Evolutionary conservation across 1,140 invertebrate species (phyloP).

Genomic region (Drosophila baimaii): DNA sequence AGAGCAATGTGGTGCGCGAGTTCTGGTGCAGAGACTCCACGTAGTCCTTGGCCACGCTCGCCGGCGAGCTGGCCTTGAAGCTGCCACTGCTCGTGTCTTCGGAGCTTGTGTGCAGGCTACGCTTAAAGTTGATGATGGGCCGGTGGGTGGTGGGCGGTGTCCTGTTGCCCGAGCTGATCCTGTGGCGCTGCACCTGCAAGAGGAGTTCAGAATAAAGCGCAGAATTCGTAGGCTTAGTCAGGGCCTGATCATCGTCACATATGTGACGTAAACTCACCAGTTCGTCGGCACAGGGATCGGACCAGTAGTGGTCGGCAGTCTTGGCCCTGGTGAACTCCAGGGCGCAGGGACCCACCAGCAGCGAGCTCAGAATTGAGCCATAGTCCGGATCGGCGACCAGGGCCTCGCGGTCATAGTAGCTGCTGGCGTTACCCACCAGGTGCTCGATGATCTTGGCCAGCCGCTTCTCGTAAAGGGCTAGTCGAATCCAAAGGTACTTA

Average conservation of each 20-base stretch:
- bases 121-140: slow-evolving; percentile 90
- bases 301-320: slow-evolving; percentile 95
- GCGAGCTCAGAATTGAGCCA: slow-evolving; percentile 95
- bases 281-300: slow-evolving; percentile 96
- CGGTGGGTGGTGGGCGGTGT: slow-evolving; percentile 90
- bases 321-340: slow-evolving; percentile 95
- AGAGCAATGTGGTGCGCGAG: slow-evolving; percentile 93
- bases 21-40: slow-evolving; percentile 98
- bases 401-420: slow-evolving; percentile 94
- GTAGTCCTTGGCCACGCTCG: slow-evolving; percentile 93
- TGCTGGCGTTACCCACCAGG: slow-evolving; percentile 91
- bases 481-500: slow-evolving; percentile 94
- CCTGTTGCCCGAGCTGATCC: slow-evolving; percentile 90
- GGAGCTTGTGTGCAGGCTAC: slow-evolving; percentile 88
- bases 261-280: too few species aligned
- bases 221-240: too few species aligned
- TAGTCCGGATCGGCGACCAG: slow-evolving; percentile 95
- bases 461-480: slow-evolving; percentile 94
- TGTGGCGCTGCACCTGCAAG: slow-evolving; percentile 89
- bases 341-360: slow-evolving; percentile 96
- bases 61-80: slow-evolving; percentile 85
- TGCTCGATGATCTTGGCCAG: slow-evolving; percentile 94
- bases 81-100: slow-evolving; percentile 86
- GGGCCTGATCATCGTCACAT: too few species aligned
- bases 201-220: slow-evolving; percentile 53